Evolutionary conservation across 2,888 invertebrate species (phyloP).

Genomic region (Pyrrhia umbra): DNA sequence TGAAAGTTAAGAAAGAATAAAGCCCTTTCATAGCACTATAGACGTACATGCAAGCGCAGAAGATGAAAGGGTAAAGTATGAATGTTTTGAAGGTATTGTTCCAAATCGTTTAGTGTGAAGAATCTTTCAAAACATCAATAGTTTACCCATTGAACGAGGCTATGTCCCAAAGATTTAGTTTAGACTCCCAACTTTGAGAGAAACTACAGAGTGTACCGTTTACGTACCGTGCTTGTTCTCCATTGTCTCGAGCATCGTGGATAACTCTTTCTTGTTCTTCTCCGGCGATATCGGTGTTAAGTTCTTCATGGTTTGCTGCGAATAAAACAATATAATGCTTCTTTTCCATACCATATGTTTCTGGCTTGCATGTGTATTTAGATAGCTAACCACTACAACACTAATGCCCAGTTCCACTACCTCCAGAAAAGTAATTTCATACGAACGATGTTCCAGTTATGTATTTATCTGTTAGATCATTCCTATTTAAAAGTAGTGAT

Average conservation of each 20-base stretch:
- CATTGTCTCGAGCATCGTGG: slow-evolving; percentile 94
- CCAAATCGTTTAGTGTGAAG: slow-evolving; percentile 56
- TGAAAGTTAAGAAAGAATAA: slow-evolving; percentile 84
- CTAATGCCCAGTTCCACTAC: no score
- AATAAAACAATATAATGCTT: slow-evolving; percentile 24
- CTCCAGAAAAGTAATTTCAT: no score
- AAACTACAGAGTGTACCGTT: slow-evolving; percentile 22
- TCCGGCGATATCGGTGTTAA: slow-evolving; percentile 91
- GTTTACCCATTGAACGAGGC: slow-evolving; percentile 85
- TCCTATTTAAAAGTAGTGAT: no score
- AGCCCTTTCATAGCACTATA: slow-evolving; percentile 85
- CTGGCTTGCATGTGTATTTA: no score
- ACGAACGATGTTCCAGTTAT: not conserved
- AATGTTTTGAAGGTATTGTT: slow-evolving; percentile 85
- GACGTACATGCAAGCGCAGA: slow-evolving; percentile 83
- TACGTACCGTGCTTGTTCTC: slow-evolving; percentile 95
- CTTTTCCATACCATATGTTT: no score
- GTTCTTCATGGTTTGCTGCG: slow-evolving; percentile 91
- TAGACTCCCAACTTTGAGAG: slow-evolving; percentile 31
- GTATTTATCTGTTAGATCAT: not conserved
- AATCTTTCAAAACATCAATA: slow-evolving; percentile 89
- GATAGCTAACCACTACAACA: no score
- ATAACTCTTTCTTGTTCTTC: slow-evolving; percentile 92
- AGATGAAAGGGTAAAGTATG: slow-evolving; percentile 90
- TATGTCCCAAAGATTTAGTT: slow-evolving; percentile 47